Base-by-base conservation (phyloP, 2,888 invertebrate species). In the Pycnomerus fuliginosus region DNA sequence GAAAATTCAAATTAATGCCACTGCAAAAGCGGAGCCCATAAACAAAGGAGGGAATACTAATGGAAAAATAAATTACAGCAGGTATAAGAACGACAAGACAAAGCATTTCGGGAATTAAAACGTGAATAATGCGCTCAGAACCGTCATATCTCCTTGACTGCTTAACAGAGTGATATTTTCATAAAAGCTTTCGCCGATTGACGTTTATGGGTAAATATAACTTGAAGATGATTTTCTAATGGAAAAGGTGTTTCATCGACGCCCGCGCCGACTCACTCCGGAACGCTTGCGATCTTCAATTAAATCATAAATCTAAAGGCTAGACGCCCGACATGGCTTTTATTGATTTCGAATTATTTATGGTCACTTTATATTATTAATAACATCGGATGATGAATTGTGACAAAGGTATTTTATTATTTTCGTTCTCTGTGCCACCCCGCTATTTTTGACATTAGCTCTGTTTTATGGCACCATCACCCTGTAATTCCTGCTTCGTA, bases 1-100 rank as follows among this genome's bases (percentile, higher is more conserved):
- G 48, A 52, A 55, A 53, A 55, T 55, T 57, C 50, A 53, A 57
- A 55, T 55, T 53, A 55, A 50, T 42, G 48, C 44, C 48, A 37
- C 40, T 44, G 43, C 31, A 45, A 41, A 37, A 46, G 38, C 39
- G 38, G 39, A 40, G 28, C 44, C 49, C 47, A 50, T 52, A 52
- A 54, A 54, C 50, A 50, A 44, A 41, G 35, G 37, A 40, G 42
- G 24, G 48, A 50, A 56, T 50, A 55, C 53, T 56, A 56, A 56
- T 56, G 54, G 54, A 56, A 54, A 54, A 56, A 56, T 55, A 55
- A 55, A 56, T 56, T 53, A 53, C 44, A 41, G 43, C 52, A 50
- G 39, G 48, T 46, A 44, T 43, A 34, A 44, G 37, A 29, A 35
- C 35, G 45, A 42, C 31, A 50, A 44, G 51, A 54, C 48, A 51